Conservation (phyloP, 2,888 invertebrate genomes). For the Tetragonula carbonaria region DNA sequence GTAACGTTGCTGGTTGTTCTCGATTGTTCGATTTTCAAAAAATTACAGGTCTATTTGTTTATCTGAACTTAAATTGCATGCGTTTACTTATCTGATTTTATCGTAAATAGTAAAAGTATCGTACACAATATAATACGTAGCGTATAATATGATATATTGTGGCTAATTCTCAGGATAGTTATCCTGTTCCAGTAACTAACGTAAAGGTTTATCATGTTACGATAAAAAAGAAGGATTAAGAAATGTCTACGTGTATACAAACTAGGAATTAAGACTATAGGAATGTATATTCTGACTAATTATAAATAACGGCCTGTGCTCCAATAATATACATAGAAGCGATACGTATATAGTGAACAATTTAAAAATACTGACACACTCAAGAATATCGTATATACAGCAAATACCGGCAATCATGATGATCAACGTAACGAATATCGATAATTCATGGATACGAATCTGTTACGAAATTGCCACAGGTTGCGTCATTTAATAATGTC, state of each 20-base stretch:
- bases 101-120: no score
- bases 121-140: no score
- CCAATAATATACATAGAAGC: background rate
- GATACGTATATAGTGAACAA: background rate
- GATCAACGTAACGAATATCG: background rate
- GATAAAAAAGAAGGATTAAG: slow-evolving; percentile 4
- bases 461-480: background rate
- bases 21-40: slow-evolving; percentile 7
- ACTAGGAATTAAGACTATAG: background rate
- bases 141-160: no score
- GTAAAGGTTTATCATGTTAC: background rate
- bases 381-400: background rate
- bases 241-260: background rate
- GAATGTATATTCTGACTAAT: background rate
- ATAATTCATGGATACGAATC: background rate
- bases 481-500: slow-evolving; percentile 12
- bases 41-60: background rate
- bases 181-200: background rate
- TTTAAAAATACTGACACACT: background rate
- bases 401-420: slow-evolving; percentile 5
- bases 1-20: background rate
- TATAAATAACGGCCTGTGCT: background rate
- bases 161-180: background rate
- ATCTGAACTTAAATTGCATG: no score
- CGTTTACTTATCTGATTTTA: no score